Base-by-base conservation (phyloP, 2,888 invertebrate genomes). In the Mythimna loreyi region DNA sequence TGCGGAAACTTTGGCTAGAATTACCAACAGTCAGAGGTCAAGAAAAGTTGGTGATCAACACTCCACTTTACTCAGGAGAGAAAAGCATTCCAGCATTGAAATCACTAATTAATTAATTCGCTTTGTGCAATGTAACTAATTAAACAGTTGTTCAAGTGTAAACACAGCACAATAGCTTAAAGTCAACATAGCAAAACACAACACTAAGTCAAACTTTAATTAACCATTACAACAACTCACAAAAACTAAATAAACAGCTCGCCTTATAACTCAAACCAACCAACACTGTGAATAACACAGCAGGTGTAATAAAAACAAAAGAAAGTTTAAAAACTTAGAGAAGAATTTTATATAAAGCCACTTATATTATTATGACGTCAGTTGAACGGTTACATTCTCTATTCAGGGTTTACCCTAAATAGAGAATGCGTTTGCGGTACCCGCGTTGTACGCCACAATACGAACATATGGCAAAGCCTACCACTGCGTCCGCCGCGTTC, bases 281-380 rank as follows among this genome's bases (percentile, higher is more conserved):
- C 67, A 50, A 63, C 57, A 28, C 53, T 57, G 58, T 53, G 53
- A 67, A 67, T 67, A 63, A 50, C 52, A 61, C 49, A 77, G 57
- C 28, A 45, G 47, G 68, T 36, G 49, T 74, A 30, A 65, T 56
- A 52, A 75, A 78, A 67, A 78, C 67, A 47, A 52, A 47, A 49
- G 28, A 62, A 74, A 63, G 23, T 67, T 60, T 9, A 40, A 0
- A 33, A 74, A 68, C 28, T 75, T 43, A 11, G 11, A 8, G 33
- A 53, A 61, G 53, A 63, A 61, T 76, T 76, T 75, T 75, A 43
- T 60, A 40, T 53, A 33, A 45, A 71, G 57, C 60, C 56, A 36
- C 5, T 36, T 9, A 30, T 33, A 5, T 53, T 7, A 33, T 21
- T 21, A 55, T 28, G 2, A 30, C 3, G n/a, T n/a, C n/a, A n/a